A percentile compares a stretch with the other conserved stretches of the same genome.
These are phyloP conservation scores for Corythoichthys intestinalis DNA, from an alignment of 2,113 vertebrate species.

Conservation along the genomic window DNA sequence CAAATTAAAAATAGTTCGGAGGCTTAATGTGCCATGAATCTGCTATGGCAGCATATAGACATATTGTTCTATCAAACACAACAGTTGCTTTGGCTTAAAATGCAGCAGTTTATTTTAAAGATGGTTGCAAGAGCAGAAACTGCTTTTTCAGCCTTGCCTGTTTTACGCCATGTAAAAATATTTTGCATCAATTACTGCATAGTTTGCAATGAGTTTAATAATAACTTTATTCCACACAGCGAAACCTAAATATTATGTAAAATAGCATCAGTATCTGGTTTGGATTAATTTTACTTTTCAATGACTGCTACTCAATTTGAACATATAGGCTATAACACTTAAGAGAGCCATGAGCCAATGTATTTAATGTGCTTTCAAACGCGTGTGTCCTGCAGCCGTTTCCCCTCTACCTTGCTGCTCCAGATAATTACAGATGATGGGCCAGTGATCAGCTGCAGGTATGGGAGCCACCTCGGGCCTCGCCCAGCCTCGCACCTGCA, in stretches of 20 bases:
- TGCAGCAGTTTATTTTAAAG: too few species aligned
- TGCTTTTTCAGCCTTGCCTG: too few species aligned
- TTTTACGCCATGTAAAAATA: too few species aligned
- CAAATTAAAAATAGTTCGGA: too few species aligned
- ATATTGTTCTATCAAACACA: too few species aligned
- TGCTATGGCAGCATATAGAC: too few species aligned
- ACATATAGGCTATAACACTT: neutral
- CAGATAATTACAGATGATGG: slow-evolving; percentile 76
- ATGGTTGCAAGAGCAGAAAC: too few species aligned
- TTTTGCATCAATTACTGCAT: too few species aligned
- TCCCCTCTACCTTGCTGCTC: slow-evolving; percentile 41
- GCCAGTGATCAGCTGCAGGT: slow-evolving; percentile 75
- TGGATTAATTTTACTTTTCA: neutral
- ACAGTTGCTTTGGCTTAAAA: too few species aligned
- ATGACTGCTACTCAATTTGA: neutral
- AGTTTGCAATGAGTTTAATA: too few species aligned
- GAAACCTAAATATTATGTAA: neutral
- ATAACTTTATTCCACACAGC: too few species aligned
- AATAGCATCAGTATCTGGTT: neutral
- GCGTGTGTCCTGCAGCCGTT: neutral
- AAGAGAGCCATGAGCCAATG: neutral
- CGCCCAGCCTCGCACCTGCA: slow-evolving; percentile 62
- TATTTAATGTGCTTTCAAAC: slow-evolving; percentile 16
- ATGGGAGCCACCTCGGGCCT: slow-evolving; percentile 70
- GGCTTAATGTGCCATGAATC: too few species aligned